Percentiles rank a stretch among this genome's conserved stretches.
Conservation (phyloP, 2,797 vertebrate genomes). For the Mormyrus hasselquistii region DNA sequence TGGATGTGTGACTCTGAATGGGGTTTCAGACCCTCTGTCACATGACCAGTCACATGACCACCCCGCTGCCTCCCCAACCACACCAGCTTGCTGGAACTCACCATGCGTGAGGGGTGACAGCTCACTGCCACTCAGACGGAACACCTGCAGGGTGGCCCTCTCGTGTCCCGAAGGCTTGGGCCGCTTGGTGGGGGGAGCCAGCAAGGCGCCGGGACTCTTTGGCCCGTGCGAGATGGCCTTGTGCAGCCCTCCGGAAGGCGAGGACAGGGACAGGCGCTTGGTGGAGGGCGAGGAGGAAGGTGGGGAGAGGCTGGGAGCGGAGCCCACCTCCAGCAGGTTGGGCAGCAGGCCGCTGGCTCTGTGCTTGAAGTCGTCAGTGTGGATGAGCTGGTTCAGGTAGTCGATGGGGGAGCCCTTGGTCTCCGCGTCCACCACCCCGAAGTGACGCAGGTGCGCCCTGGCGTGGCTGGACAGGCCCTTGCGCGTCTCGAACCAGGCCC, state of each 20-base stretch:
- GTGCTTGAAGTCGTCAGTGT: slow-evolving; percentile 81
- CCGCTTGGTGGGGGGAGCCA: slow-evolving; percentile 67
- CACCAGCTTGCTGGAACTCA: slow-evolving; percentile 46
- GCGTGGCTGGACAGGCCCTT: slow-evolving; percentile 89
- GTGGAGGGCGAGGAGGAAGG: slow-evolving; percentile 49
- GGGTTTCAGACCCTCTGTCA: background rate
- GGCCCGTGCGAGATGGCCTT: slow-evolving; percentile 56
- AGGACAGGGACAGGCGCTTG: slow-evolving; percentile 37
- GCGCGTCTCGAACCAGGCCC: slow-evolving; percentile 90
- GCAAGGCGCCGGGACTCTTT: slow-evolving; percentile 65
- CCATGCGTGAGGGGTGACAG: slow-evolving; percentile 73
- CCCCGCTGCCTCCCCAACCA: background rate
- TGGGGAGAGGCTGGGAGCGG: slow-evolving; percentile 34
- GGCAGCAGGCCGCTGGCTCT: slow-evolving; percentile 61
- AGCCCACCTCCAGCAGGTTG: slow-evolving; percentile 49
- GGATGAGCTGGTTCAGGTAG: slow-evolving; percentile 80
- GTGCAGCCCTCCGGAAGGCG: slow-evolving; percentile 54
- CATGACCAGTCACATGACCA: background rate
- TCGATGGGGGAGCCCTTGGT: slow-evolving; percentile 87
- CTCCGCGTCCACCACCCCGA: slow-evolving; percentile 84
- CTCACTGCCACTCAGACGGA: slow-evolving; percentile 74
- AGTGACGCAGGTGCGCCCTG: slow-evolving; percentile 84
- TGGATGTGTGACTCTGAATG: background rate
- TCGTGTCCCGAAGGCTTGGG: slow-evolving; percentile 56
- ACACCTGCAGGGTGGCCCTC: slow-evolving; percentile 68